phyloP scores from a whole-genome alignment of 2,113 vertebrate genomes.

The Calyptomena viridis region DNA sequence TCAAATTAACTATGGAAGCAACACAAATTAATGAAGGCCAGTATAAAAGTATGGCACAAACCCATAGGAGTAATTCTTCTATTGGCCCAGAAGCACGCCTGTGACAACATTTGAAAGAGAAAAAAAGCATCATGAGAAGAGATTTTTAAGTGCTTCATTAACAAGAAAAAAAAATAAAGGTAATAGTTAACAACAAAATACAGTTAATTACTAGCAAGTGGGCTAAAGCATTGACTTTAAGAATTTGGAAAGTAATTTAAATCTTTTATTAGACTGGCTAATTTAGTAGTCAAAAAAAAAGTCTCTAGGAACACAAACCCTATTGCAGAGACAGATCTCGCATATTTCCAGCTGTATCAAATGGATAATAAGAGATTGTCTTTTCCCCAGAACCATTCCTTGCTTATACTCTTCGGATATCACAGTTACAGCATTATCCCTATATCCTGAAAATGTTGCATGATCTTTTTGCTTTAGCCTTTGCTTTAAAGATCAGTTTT shows the following conservation, averaged over 20 bases:
- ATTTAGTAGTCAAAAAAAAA: background rate
- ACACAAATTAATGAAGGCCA: background rate
- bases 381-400: background rate
- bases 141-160: background rate
- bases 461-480: background rate
- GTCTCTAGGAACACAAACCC: background rate
- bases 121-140: background rate
- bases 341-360: background rate
- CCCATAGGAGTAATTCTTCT: background rate
- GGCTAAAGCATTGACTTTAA: background rate
- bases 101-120: background rate
- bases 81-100: background rate
- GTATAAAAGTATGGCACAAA: background rate
- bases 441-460: background rate
- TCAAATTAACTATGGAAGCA: background rate
- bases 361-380: background rate
- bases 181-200: background rate
- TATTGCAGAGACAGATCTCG: background rate
- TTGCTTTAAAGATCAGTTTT: background rate
- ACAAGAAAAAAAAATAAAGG: background rate
- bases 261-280: background rate
- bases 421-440: background rate
- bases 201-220: background rate
- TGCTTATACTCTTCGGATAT: background rate
- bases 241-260: background rate